Conservation (phyloP, 2,113 vertebrate species). For the Apaloderma vittatum region DNA sequence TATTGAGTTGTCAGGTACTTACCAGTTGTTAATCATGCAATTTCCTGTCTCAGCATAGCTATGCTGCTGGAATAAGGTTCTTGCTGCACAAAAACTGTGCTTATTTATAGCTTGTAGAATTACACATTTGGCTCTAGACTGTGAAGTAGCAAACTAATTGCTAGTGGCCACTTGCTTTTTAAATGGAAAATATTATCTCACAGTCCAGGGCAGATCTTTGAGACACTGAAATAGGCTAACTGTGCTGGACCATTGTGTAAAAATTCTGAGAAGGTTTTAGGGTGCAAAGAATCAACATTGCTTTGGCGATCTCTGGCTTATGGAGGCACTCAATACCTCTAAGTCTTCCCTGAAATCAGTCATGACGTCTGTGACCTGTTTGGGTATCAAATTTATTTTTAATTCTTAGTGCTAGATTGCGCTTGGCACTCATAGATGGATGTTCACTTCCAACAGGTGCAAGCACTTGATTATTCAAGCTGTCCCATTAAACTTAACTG, state of each 20-base stretch:
- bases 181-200: not conserved
- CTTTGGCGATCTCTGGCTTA: not conserved
- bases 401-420: not conserved
- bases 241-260: not conserved
- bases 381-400: not conserved
- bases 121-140: not conserved
- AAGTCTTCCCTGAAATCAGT: not conserved
- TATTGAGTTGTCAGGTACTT: not conserved
- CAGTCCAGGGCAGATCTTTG: not conserved
- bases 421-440: not conserved
- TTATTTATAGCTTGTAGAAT: not conserved
- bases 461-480: not conserved
- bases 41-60: not conserved
- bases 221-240: not conserved
- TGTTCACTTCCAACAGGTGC: rapidly evolving
- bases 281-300: not conserved
- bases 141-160: not conserved
- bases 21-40: not conserved
- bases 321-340: not conserved
- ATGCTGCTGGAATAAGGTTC: not conserved
- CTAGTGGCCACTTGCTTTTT: not conserved
- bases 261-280: not conserved
- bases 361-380: not conserved
- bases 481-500: not conserved
- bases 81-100: not conserved